phyloP scores from a whole-genome alignment of 2,888 invertebrate species.

The Lasiommata megera region DNA sequence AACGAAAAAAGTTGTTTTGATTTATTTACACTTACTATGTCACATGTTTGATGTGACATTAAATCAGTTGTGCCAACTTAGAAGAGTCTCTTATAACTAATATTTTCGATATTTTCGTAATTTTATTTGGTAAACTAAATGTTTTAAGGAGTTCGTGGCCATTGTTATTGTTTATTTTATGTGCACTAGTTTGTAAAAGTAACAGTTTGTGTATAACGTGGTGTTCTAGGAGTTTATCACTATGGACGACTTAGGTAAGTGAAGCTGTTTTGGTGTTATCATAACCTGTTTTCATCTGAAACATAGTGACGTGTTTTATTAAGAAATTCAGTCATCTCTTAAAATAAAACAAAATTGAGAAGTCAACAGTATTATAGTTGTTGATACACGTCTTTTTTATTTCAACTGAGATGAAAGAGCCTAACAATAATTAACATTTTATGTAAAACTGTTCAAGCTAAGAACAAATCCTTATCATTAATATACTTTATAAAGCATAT shows the following conservation, averaged over 20 bases:
- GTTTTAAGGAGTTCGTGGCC: background rate
- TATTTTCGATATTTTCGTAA: slow-evolving; percentile 51
- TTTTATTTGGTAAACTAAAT: slow-evolving; percentile 36
- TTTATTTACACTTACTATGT: background rate
- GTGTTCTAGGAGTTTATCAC: slow-evolving; percentile 37
- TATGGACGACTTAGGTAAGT: slow-evolving; percentile 79
- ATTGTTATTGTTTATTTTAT: background rate
- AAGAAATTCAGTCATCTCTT: slow-evolving; percentile 39
- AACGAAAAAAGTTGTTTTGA: background rate
- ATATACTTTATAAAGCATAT: too few species aligned
- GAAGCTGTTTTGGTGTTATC: slow-evolving; percentile 52
- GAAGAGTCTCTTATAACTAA: slow-evolving; percentile 48
- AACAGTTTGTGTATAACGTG: slow-evolving; percentile 36
- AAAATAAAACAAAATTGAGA: slow-evolving; percentile 1
- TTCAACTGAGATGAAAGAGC: background rate
- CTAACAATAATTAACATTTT: too few species aligned
- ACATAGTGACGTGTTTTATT: slow-evolving; percentile 64
- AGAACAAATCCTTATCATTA: too few species aligned
- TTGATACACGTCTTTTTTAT: background rate
- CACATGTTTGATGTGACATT: slow-evolving; percentile 37
- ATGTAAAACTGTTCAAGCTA: too few species aligned
- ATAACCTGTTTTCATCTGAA: slow-evolving; percentile 69
- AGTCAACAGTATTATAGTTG: background rate
- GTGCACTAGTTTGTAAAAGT: slow-evolving; percentile 4
- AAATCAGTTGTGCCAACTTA: slow-evolving; percentile 45